Evolutionary conservation across 2,888 invertebrate genomes (phyloP), one percentile per base, ranked within the genome.

Genomic region (Hoplodrina ambigua): DNA sequence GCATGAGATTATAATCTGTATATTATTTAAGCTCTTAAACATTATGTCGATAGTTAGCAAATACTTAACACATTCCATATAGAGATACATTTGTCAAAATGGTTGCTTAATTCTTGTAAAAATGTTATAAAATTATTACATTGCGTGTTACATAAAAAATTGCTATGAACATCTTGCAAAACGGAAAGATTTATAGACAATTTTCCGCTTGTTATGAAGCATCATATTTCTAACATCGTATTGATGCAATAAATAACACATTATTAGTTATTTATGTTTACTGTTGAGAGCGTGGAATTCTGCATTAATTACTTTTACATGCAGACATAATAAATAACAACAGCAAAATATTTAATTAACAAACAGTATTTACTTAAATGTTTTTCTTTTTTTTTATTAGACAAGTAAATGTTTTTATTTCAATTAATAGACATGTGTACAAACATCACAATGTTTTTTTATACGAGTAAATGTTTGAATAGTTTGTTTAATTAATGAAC

Each of bases 1-100:
- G 89, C 86, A 85, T 93, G 91, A 88, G 89, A 81, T 83, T 25
- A 69, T 73, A 73, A 83, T 83, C 78, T 82, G 74, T 81, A 84
- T 56, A 65, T 54, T 72, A 75, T 77, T 72, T 66, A 78, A 77
- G 69, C 79, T 58, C 69, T 63, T 82, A 75, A 80, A 77, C 58
- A 81, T 70, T 74, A 69, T 70, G 63, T 69, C 66, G 70, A 74
- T 72, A 75, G 77, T 83, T 77, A 72, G 71, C 74, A 75, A 84
- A 82, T 62, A 72, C 64, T 79, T 75, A 72, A 66, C 75, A 76
- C 75, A 78, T 81, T 75, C 72, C 73, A 25, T 66, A 71, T 55
- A 54, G 63, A 61, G 62, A 54, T 46, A 68, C 67, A 81, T 82
- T 79, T 76, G 81, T 84, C 82, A 82, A 72, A 82, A 72, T 59